Evolutionary conservation across 2,113 vertebrate genomes (phyloP), one percentile per base, ranked within the genome.

Genomic region (Cyprinus carpio): DNA sequence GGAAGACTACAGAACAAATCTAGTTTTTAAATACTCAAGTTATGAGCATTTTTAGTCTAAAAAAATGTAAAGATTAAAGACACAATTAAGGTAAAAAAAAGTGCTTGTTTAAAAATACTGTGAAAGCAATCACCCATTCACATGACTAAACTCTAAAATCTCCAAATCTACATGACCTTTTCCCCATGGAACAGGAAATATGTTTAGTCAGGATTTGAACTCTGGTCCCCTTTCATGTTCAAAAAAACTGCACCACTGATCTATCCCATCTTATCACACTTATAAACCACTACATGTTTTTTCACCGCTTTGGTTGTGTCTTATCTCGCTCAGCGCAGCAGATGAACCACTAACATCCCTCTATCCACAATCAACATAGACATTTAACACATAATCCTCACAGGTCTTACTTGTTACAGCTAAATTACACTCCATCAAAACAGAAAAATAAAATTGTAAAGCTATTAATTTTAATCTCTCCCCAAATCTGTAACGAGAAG

Each of bases 401-500:
- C 40, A 81, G 27, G n/a, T 67, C 62, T 67, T 69, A 3, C 13
- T 49, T 81, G n/a, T 81, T 49, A 23, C 8, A 40, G 62, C 62
- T 43, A 81, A 51, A 67, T 69, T 81, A 67, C 25, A 51, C 64
- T 34, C 23, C 6, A 69, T 65, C n/a, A 81, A 34, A 78, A 58
- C 51, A 78, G 34, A 58, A 29, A 56, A 13, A 69, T 34, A 23
- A 54, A 51, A 46, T 2, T 69, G 40, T 65, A 7, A 37, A 51
- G 29, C 67, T 49, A 60, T 64, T 72, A 56, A 62, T 75, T 56
- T 25, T 86, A 74, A 86, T 86, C 69, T 86, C 34, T 49, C 23
- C 25, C 54, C 27, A 75, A 85, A 86, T 88, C 87, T 84, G 83
- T 20, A 74, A 80, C 84, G 80, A 74, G 84, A 49, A 86, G 43